Conservation (phyloP, 2,888 invertebrate species). For the Chaetoderma sp. region DNA sequence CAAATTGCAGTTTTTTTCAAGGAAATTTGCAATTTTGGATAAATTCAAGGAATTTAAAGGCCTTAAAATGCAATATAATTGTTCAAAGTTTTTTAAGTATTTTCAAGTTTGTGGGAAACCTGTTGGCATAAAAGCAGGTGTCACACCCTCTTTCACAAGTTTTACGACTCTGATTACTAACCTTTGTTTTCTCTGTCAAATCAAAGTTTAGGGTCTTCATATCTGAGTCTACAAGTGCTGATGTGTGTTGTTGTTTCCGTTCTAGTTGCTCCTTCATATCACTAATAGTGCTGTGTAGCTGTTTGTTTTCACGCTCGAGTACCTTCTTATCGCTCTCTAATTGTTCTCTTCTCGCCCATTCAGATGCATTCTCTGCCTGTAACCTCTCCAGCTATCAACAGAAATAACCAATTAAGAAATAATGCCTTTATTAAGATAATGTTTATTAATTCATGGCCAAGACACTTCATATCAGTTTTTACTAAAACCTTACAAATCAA, state of each 20-base stretch:
- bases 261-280: slow-evolving; percentile 81
- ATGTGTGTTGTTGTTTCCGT: slow-evolving; percentile 60
- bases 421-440: neutral
- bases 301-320: slow-evolving; percentile 90
- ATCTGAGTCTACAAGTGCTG: slow-evolving; percentile 63
- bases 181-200: slow-evolving; percentile 68
- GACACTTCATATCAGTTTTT: too few relatives aligned
- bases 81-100: too few relatives aligned
- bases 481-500: too few relatives aligned
- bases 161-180: too few relatives aligned
- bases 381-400: slow-evolving; percentile 80
- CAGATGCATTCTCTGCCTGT: slow-evolving; percentile 92
- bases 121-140: too few relatives aligned
- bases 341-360: slow-evolving; percentile 92
- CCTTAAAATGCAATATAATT: too few relatives aligned
- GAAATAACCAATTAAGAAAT: neutral
- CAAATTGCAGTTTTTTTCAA: too few relatives aligned
- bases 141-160: too few relatives aligned
- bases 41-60: too few relatives aligned
- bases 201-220: slow-evolving; percentile 67
- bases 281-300: slow-evolving; percentile 78
- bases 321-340: slow-evolving; percentile 90
- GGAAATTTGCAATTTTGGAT: too few relatives aligned
- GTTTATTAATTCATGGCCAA: neutral
- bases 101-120: too few relatives aligned